phyloP scores from a whole-genome alignment of 1,140 invertebrate genomes.

The Homarus americanus region DNA sequence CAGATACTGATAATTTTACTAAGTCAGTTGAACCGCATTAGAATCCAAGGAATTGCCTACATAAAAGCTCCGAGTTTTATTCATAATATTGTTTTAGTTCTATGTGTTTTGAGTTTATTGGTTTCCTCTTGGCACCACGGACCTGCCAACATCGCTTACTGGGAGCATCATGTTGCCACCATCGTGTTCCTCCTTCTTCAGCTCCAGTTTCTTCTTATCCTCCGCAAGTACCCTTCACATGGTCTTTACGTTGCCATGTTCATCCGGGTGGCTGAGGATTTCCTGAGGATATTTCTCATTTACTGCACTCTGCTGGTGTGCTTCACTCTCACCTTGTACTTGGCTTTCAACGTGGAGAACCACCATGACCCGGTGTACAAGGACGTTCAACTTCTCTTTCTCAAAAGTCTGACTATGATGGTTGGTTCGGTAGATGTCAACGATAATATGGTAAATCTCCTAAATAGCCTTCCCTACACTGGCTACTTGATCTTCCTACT shows the following conservation, averaged over 20 bases:
- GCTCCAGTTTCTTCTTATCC: slow-evolving; percentile 80
- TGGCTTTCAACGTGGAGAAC: slow-evolving; percentile 79
- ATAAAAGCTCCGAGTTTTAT: slow-evolving; percentile 1
- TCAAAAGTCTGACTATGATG: slow-evolving; percentile 82
- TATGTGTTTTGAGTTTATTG: background rate
- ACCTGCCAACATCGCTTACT: slow-evolving; percentile 73
- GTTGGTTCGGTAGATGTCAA: slow-evolving; percentile 81
- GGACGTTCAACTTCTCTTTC: slow-evolving; percentile 74
- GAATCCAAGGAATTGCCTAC: slow-evolving; percentile 26
- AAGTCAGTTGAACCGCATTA: slow-evolving; percentile 25
- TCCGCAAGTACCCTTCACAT: slow-evolving; percentile 77
- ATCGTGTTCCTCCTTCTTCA: slow-evolving; percentile 79
- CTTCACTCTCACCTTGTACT: slow-evolving; percentile 81
- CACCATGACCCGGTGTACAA: slow-evolving; percentile 78
- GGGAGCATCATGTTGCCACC: slow-evolving; percentile 80
- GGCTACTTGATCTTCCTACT: slow-evolving; percentile 80
- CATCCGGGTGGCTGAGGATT: slow-evolving; percentile 49
- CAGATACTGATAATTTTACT: background rate
- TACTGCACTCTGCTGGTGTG: slow-evolving; percentile 81
- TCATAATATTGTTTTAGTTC: background rate
- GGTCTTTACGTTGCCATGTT: slow-evolving; percentile 63
- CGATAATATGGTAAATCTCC: slow-evolving; percentile 77
- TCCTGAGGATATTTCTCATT: slow-evolving; percentile 77
- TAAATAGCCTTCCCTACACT: slow-evolving; percentile 44
- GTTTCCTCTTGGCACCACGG: slow-evolving; percentile 27